Evolutionary conservation across 2,888 invertebrate genomes (phyloP), one percentile per base, ranked within the genome.

Genomic region (Metopia argyrocephala): DNA sequence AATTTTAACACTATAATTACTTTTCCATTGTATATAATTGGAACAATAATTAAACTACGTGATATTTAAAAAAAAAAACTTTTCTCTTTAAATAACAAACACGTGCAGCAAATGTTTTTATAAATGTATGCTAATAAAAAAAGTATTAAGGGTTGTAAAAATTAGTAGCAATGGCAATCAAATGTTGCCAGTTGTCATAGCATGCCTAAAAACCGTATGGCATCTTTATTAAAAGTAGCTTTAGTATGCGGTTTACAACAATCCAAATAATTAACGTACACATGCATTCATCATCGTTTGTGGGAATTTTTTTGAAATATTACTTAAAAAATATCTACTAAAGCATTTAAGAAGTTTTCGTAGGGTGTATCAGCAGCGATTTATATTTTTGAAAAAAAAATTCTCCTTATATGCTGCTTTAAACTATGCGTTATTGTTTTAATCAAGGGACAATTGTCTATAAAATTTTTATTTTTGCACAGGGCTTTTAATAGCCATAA

Each of bases 21-120:
- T 76, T 76, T 52, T 76, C 76, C 76, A 76, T 76, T 23, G 21
- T 23, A 12, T 38, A 1, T 45, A 25, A 1, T 64, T 21, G 5
- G 7, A 31, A 12, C 12, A 31, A 12, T 15, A 38, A 28, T 9
- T 6, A 46, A n/a, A n/a, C n/a, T n/a, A n/a, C n/a, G n/a, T n/a
- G n/a, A n/a, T n/a, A n/a, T n/a, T 6, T 46, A n/a, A 48, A 48
- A 18, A 20, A 54, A 12, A 38, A 45, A 46, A 27, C 23, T 45
- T 46, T 20, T 9, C 20, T 21, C 5, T 3, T 5, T n/a, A 56
- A 20, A 65, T 12, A 59, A 21, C 0, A 69, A 38, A 56, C 76
- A 76, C 76, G 76, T 76, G 76, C 31, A 23, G 56, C 9, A 23
- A 21, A 2, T 64, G 21, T 50, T 61, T 46, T 20, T 48, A 38